Conservation (phyloP, 1,140 invertebrate genomes). For the Streblospio benedicti region DNA sequence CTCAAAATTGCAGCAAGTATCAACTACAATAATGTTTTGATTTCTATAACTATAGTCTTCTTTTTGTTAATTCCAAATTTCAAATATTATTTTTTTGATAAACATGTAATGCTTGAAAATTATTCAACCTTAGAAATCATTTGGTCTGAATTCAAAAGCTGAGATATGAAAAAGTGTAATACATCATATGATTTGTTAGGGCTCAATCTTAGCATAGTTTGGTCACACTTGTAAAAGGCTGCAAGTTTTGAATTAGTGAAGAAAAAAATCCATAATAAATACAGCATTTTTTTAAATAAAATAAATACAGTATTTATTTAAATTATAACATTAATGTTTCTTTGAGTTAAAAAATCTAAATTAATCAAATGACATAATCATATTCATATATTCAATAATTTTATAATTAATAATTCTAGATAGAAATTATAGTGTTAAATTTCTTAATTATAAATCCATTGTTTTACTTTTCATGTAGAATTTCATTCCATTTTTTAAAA, state of each 20-base stretch:
- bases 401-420: too few relatives aligned
- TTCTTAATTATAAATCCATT: too few relatives aligned
- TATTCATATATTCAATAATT: slow-evolving; percentile 96
- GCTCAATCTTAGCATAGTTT: too few relatives aligned
- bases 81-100: not conserved
- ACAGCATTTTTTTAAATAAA: slow-evolving; percentile 51
- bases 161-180: not conserved
- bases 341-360: too few relatives aligned
- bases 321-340: slow-evolving; percentile 83
- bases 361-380: too few relatives aligned
- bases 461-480: too few relatives aligned
- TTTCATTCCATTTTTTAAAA: too few relatives aligned
- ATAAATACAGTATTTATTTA: too few relatives aligned
- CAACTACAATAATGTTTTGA: slow-evolving; percentile 59
- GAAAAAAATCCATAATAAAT: not conserved
- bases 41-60: not conserved
- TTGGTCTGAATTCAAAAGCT: not conserved
- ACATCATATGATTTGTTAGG: not conserved
- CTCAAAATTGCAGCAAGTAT: slow-evolving; percentile 89
- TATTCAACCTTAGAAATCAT: not conserved
- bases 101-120: not conserved
- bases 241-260: not conserved
- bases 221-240: too few relatives aligned
- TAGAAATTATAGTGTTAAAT: too few relatives aligned
- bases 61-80: not conserved